Evolutionary conservation across 2,888 invertebrate genomes (phyloP).

Genomic region (Agriotes lineatus): DNA sequence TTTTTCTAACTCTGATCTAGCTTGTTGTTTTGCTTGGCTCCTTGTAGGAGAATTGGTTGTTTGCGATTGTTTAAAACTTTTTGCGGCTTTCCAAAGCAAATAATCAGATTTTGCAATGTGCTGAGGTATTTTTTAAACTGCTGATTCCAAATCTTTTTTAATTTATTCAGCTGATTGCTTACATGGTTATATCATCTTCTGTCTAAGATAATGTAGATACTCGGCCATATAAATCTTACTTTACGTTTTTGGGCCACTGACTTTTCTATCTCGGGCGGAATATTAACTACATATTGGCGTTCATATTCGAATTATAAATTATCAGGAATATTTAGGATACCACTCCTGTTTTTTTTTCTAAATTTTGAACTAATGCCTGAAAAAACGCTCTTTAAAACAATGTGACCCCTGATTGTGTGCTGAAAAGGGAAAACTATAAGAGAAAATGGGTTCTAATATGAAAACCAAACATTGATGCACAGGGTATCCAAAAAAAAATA

Average conservation of each 20-base stretch:
- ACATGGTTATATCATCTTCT: background rate
- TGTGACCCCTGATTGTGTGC: too few species aligned
- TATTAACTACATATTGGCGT: background rate
- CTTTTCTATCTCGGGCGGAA: background rate
- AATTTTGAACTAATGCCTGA: too few species aligned
- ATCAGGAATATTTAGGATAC: too few species aligned
- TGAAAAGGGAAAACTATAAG: too few species aligned
- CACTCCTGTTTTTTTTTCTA: too few species aligned
- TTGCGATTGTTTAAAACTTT: background rate
- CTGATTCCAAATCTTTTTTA: background rate
- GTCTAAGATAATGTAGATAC: background rate
- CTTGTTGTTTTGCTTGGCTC: background rate
- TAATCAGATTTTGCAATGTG: background rate
- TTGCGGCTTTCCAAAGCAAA: conserved; percentile 1
- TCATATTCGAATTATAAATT: too few species aligned
- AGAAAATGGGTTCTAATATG: too few species aligned
- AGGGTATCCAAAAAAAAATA: too few species aligned
- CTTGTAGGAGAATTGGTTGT: background rate
- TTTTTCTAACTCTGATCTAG: background rate
- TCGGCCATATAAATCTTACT: background rate
- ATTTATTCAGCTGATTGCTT: background rate
- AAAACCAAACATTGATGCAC: too few species aligned
- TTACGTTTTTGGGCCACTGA: background rate
- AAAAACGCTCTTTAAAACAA: too few species aligned
- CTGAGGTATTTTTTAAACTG: background rate